These are phyloP conservation scores for Vimba vimba DNA, from an alignment of 2,113 vertebrate species.

Conservation along the genomic window DNA sequence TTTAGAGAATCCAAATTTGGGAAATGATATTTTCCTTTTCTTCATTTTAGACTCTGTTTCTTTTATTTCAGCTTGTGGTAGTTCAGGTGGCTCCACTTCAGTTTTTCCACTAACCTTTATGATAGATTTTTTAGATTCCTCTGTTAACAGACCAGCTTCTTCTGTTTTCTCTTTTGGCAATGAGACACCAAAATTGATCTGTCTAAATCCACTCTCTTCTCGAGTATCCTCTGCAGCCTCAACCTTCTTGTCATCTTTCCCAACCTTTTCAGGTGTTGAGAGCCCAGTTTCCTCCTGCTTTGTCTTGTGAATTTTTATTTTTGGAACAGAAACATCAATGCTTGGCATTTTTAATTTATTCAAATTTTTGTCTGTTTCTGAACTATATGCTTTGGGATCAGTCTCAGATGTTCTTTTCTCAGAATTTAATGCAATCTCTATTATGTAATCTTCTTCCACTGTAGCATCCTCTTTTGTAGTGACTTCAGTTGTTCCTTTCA, in stretches of 20 bases:
- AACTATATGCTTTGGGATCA: conserved; percentile 34
- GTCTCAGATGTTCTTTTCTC: conserved; percentile 38
- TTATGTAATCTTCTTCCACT: conserved; percentile 45
- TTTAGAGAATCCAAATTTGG: conserved; percentile 69
- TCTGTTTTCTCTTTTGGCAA: conserved; percentile 7
- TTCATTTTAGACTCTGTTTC: conserved; percentile 59
- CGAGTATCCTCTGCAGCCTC: conserved; percentile 25
- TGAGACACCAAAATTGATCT: conserved; percentile 53
- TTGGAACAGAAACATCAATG: conserved; percentile 39
- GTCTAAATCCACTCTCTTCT: conserved; percentile 49
- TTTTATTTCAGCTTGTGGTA: conserved; percentile 37
- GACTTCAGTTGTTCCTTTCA: conserved; percentile 21
- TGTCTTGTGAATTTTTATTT: conserved; percentile 32
- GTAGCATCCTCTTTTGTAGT: conserved; percentile 23
- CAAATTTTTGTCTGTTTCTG: conserved; percentile 5
- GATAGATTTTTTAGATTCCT: conserved; percentile 56
- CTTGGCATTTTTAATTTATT: conserved; percentile 31
- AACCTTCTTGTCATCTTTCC: conserved; percentile 8
- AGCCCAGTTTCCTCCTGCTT: conserved; percentile 11
- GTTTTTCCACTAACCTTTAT: conserved; percentile 48
- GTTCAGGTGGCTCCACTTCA: conserved; percentile 28
- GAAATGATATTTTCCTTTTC: conserved; percentile 63
- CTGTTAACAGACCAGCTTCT: not conserved
- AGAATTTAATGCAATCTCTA: conserved; percentile 30
- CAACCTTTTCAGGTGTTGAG: conserved; percentile 10